Conservation (phyloP, 2,113 vertebrate species). For the Sardina pilchardus region DNA sequence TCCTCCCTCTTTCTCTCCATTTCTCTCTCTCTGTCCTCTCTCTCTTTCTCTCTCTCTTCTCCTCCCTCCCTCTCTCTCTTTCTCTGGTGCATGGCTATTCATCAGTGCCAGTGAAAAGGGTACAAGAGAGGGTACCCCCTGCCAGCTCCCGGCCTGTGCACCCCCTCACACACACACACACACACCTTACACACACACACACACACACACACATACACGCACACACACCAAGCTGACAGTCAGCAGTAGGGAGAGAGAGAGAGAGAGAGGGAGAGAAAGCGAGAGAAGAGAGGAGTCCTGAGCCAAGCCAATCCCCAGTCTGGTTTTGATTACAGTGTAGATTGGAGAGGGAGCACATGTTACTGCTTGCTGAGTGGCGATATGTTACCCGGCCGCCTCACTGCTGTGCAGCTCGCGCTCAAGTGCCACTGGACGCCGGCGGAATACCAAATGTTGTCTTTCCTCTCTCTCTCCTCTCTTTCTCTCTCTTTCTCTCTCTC, state of each 20-base stretch:
- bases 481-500: neutral
- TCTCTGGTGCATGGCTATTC: constrained; percentile 11
- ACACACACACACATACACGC: neutral
- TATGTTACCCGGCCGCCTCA: constrained; percentile 45
- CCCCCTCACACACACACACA: neutral
- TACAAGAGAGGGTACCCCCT: neutral
- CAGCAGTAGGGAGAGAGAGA: neutral
- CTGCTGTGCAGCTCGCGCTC: neutral
- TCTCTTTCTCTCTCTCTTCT: constrained; percentile 27
- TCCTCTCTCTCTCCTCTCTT: neutral
- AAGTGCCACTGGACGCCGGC: constrained; percentile 46
- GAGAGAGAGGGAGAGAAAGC: neutral
- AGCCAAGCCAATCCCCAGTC: constrained; percentile 47
- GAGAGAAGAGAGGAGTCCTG: neutral
- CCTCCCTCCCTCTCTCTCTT: constrained; percentile 24
- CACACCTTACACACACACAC: neutral
- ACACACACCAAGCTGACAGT: neutral
- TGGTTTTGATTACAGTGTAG: constrained; percentile 60
- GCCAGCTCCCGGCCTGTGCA: no score
- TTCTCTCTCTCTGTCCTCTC: neutral
- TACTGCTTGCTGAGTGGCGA: constrained; percentile 56
- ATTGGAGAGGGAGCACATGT: constrained; percentile 62
- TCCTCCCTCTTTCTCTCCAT: neutral
- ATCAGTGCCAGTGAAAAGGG: constrained; percentile 7
- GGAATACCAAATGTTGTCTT: constrained; percentile 47